Conservation (phyloP, 2,797 vertebrate genomes). For the Siniperca undulata region DNA sequence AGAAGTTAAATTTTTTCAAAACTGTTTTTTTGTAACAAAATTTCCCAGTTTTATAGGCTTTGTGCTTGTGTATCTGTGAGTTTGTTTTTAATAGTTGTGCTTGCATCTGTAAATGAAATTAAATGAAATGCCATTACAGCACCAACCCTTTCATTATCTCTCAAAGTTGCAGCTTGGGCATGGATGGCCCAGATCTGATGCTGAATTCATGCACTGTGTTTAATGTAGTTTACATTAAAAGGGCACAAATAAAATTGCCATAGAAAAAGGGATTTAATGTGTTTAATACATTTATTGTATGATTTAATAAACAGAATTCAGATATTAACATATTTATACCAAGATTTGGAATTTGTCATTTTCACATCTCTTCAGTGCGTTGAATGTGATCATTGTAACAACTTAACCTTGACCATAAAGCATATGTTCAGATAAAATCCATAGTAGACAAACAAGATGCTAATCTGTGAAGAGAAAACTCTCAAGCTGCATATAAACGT, state of each 20-base stretch:
- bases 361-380: neutral
- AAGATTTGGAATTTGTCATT: neutral
- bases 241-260: neutral
- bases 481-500: neutral
- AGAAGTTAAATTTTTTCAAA: neutral
- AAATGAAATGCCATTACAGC: too few relatives aligned
- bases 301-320: neutral
- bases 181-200: neutral
- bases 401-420: neutral
- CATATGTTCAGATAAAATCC: neutral
- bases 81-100: neutral
- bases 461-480: neutral
- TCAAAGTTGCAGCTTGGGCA: neutral
- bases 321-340: neutral
- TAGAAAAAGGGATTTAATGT: neutral
- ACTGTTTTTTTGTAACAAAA: constrained; percentile 1
- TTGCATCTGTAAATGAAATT: neutral
- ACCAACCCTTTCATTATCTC: too few relatives aligned
- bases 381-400: neutral
- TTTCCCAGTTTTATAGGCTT: neutral
- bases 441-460: neutral
- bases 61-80: neutral
- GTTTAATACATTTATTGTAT: neutral
- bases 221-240: neutral
- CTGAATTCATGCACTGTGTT: neutral